Evolutionary conservation across 2,113 vertebrate genomes (phyloP).

Genomic region (Centropristis striata): DNA sequence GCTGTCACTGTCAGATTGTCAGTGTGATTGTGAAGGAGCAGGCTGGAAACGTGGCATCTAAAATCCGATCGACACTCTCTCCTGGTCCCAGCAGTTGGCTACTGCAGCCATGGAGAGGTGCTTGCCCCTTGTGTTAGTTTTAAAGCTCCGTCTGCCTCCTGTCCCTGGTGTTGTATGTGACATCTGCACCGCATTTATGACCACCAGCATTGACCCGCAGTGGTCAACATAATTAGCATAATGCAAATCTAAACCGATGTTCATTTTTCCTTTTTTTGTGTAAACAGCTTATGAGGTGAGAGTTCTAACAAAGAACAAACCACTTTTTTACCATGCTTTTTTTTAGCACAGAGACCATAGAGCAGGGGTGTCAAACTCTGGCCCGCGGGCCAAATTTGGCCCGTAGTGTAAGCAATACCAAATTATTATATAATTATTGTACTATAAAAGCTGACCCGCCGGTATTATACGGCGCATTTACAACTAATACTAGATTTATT

Average conservation of each 20-base stretch:
- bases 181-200: conserved; percentile 55
- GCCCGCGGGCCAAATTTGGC: too few species aligned
- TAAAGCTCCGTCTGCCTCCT: conserved; percentile 27
- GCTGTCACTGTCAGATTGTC: background rate
- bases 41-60: conserved; percentile 1
- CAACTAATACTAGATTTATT: too few species aligned
- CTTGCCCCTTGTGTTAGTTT: conserved; percentile 11
- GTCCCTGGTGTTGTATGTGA: conserved; percentile 18
- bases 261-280: conserved; percentile 1
- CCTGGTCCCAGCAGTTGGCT: conserved; percentile 1
- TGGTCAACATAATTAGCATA: conserved; percentile 29
- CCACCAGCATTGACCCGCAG: conserved; percentile 22
- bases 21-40: conserved; percentile 16
- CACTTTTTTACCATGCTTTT: background rate
- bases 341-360: background rate
- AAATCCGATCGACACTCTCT: conserved; percentile 21
- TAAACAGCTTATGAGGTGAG: conserved; percentile 7
- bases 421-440: too few species aligned
- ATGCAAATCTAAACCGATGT: conserved; percentile 29
- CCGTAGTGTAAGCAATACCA: too few species aligned
- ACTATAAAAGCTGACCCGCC: too few species aligned
- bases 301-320: background rate
- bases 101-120: background rate
- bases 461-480: too few species aligned
- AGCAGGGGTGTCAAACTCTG: too few species aligned